Evolutionary conservation across 2,888 invertebrate genomes (phyloP).

Genomic region (Mantis religiosa): DNA sequence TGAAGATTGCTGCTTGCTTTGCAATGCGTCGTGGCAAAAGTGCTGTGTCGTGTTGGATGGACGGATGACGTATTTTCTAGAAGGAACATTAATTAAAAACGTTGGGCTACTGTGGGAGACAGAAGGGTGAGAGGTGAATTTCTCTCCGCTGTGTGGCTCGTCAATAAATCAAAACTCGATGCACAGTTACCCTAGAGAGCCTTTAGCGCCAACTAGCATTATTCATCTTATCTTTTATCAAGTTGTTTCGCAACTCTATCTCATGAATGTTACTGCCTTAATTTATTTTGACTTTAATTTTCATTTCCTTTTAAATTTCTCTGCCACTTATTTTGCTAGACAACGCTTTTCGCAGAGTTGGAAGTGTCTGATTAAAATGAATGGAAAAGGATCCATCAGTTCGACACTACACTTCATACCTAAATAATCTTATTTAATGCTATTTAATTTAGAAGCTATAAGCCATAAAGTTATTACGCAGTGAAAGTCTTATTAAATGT

Average conservation of each 20-base stretch:
- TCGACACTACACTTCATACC: too few species aligned
- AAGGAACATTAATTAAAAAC: neutral
- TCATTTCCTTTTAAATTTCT: too few species aligned
- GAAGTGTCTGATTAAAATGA: too few species aligned
- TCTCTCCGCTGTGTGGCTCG: neutral
- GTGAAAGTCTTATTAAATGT: too few species aligned
- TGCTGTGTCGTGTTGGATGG: conserved; percentile 7
- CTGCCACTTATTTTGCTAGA: too few species aligned
- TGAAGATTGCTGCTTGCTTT: neutral
- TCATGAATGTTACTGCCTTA: too few species aligned
- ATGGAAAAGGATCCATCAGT: too few species aligned
- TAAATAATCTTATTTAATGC: too few species aligned
- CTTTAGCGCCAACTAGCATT: neutral
- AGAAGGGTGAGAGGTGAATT: neutral
- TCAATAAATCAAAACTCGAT: neutral
- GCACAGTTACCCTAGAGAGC: neutral
- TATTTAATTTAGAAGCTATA: too few species aligned
- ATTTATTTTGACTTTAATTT: too few species aligned
- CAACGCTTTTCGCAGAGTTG: too few species aligned
- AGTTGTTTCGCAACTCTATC: neutral
- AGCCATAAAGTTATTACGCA: too few species aligned
- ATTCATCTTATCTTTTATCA: neutral
- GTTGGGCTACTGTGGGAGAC: neutral
- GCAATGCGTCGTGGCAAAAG: neutral
- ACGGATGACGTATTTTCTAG: neutral